Evolutionary conservation across 2,888 invertebrate genomes (phyloP).

Genomic region (Eilema caniola): DNA sequence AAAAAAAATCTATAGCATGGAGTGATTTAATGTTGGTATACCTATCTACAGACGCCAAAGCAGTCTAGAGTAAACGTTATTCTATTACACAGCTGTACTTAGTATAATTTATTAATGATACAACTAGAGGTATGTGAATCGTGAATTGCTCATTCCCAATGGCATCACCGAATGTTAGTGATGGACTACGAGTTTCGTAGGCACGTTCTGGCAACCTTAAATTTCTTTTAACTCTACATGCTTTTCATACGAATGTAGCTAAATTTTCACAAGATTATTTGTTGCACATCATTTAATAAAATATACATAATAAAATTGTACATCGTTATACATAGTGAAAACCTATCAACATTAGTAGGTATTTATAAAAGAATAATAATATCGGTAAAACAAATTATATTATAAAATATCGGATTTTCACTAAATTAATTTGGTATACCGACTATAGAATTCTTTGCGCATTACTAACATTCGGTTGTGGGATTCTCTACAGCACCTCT

Average conservation of each 20-base stretch:
- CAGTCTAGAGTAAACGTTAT: neutral
- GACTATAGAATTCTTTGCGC: neutral
- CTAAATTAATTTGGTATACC: too few relatives aligned
- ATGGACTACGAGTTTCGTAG: neutral
- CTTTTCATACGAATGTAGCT: neutral
- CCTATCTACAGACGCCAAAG: neutral
- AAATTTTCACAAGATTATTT: neutral
- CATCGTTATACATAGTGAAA: neutral
- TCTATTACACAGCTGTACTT: conserved; percentile 3
- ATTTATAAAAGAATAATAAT: neutral
- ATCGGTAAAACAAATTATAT: neutral
- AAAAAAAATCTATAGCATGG: neutral
- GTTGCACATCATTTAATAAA: neutral
- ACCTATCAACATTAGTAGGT: neutral
- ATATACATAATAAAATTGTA: neutral
- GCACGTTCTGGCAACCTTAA: neutral
- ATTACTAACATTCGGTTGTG: neutral
- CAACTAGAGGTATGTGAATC: neutral
- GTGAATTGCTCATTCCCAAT: neutral
- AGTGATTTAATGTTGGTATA: neutral
- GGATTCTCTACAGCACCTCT: neutral
- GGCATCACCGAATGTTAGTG: neutral
- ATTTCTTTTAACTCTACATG: neutral
- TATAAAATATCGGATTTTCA: neutral
- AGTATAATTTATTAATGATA: neutral